A percentile compares a stretch with the other conserved stretches of the same genome.
phyloP scores from a whole-genome alignment of 2,797 vertebrate genomes.

The Vireo griseus region DNA sequence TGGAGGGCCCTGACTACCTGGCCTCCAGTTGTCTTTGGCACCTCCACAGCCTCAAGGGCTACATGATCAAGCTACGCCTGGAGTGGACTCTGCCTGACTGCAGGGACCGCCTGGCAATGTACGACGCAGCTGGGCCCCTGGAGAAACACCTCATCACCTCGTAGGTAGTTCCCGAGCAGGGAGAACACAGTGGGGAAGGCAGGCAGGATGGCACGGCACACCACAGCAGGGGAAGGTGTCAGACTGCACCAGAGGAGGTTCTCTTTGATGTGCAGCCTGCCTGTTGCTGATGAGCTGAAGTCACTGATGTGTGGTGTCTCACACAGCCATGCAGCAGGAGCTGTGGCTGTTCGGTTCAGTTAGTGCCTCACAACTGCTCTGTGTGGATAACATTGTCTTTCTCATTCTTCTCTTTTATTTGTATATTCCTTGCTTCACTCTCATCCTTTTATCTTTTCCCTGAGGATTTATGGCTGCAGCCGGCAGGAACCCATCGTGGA shows the following conservation, averaged over 20 bases:
- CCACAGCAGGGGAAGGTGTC: conserved; percentile 24
- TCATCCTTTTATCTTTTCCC: neutral
- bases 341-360: neutral
- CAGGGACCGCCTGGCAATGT: conserved; percentile 87
- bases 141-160: conserved; percentile 86
- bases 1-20: conserved; percentile 82
- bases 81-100: conserved; percentile 87
- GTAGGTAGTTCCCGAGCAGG: conserved; percentile 76
- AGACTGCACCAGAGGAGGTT: neutral
- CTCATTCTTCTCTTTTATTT: neutral
- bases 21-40: conserved; percentile 89
- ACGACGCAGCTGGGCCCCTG: conserved; percentile 77
- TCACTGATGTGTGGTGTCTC: conserved; percentile 8
- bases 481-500: conserved; percentile 82
- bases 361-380: neutral
- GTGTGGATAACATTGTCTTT: neutral
- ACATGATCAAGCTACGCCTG: conserved; percentile 84
- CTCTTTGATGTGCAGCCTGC: conserved; percentile 12
- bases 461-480: conserved; percentile 88
- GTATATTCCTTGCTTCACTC: neutral
- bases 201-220: neutral
- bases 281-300: neutral
- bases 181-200: accelerated
- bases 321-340: neutral
- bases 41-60: conserved; percentile 76